Percentiles rank a stretch among this genome's conserved stretches.
Evolutionary conservation across 2,113 vertebrate species (phyloP).

Genomic region (Lipophrys pholis): DNA sequence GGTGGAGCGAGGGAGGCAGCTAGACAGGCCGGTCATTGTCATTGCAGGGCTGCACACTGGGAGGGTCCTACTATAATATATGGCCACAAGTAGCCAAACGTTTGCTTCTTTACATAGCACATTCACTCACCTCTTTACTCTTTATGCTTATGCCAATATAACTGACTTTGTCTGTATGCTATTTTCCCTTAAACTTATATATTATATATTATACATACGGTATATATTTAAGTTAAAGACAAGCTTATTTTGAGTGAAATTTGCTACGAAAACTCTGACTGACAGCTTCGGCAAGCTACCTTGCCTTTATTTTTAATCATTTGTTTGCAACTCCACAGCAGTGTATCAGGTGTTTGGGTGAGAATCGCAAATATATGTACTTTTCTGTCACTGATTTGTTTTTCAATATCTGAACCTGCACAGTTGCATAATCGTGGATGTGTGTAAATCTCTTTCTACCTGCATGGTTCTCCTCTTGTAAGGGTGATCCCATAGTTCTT

Average conservation of each 20-base stretch:
- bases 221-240: no score
- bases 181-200: background rate
- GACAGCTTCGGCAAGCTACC: background rate
- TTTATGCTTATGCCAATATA: constrained; percentile 19
- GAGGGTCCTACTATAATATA: constrained; percentile 69
- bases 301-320: background rate
- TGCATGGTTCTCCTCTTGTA: constrained; percentile 94
- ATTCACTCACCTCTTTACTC: constrained; percentile 29
- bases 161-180: constrained; percentile 9
- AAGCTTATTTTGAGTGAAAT: background rate
- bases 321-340: background rate
- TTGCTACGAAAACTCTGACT: constrained; percentile 3
- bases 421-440: background rate
- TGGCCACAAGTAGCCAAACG: constrained; percentile 45
- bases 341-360: background rate
- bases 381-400: background rate
- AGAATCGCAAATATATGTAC: background rate
- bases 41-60: constrained; percentile 57
- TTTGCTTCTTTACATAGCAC: constrained; percentile 21
- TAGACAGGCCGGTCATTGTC: constrained; percentile 81
- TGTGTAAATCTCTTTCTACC: constrained; percentile 76
- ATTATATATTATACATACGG: no score
- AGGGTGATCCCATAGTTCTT: constrained; percentile 92
- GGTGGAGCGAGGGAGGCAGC: constrained; percentile 54
- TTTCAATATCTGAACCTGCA: background rate